Evolutionary conservation across 2,888 invertebrate genomes (phyloP).

Genomic region (Yponomeuta evonymella): DNA sequence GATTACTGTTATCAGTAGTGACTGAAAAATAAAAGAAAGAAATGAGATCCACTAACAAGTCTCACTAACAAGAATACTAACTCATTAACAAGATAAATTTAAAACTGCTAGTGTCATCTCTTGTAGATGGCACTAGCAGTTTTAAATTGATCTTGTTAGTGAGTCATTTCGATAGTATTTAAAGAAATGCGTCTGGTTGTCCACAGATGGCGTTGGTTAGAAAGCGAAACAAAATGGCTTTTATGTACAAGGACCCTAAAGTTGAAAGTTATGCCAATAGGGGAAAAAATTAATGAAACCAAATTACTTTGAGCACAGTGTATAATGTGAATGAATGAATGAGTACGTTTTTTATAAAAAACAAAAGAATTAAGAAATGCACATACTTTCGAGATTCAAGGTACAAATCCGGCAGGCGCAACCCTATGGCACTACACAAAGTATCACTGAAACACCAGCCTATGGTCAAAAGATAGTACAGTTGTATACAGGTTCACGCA

Average conservation of each 20-base stretch:
- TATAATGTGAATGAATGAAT: neutral
- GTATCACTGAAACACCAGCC: no score
- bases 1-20: no score
- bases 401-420: no score
- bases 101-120: constrained; percentile 11
- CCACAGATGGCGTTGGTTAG: neutral
- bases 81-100: neutral
- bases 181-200: neutral
- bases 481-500: constrained; percentile 24
- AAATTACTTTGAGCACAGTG: neutral
- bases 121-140: no score
- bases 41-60: no score
- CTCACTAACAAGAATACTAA: no score
- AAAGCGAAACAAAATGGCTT: neutral
- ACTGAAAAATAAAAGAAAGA: no score
- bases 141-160: no score
- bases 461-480: constrained; percentile 14
- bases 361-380: neutral
- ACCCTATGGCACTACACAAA: no score
- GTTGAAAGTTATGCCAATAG: no score
- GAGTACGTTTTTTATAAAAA: neutral
- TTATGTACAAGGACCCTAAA: no score
- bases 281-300: neutral
- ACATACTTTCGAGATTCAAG: constrained; percentile 13
- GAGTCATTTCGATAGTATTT: no score